Percentiles rank a stretch among this genome's conserved stretches.
These are phyloP conservation scores for Crotophaga sulcirostris DNA, from an alignment of 2,113 vertebrate species.

Conservation along the genomic window DNA sequence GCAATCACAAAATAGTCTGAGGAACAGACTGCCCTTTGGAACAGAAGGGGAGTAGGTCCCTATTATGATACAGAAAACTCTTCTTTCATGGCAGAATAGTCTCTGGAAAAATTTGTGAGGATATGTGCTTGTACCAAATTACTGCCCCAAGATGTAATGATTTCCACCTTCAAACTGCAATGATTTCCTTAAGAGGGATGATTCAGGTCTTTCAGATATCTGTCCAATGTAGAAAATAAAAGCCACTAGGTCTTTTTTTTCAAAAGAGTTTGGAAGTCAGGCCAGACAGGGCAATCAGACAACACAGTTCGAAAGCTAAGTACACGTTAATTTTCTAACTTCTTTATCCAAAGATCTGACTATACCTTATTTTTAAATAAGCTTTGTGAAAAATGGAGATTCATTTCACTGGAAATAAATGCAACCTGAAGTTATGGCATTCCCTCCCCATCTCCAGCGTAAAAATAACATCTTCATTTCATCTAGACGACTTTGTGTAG, in stretches of 20 bases:
- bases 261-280: neutral
- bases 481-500: neutral
- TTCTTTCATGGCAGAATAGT: neutral
- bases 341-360: neutral
- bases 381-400: neutral
- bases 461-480: neutral
- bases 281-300: neutral
- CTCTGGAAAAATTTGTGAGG: slow-evolving; percentile 24
- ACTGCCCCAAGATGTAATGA: slow-evolving; percentile 9
- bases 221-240: slow-evolving; percentile 13
- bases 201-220: slow-evolving; percentile 41
- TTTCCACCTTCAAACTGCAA: slow-evolving; percentile 32
- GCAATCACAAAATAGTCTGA: neutral
- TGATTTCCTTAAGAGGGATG: slow-evolving; percentile 4
- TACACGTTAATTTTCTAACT: neutral
- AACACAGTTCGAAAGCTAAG: neutral
- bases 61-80: neutral
- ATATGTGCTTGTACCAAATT: neutral
- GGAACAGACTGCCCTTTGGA: neutral
- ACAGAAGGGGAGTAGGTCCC: neutral
- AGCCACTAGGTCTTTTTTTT: neutral
- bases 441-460: neutral
- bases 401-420: neutral
- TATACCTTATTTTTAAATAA: neutral
- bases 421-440: neutral